phyloP scores from a whole-genome alignment of 2,797 vertebrate species.

The Scleropages formosus region DNA sequence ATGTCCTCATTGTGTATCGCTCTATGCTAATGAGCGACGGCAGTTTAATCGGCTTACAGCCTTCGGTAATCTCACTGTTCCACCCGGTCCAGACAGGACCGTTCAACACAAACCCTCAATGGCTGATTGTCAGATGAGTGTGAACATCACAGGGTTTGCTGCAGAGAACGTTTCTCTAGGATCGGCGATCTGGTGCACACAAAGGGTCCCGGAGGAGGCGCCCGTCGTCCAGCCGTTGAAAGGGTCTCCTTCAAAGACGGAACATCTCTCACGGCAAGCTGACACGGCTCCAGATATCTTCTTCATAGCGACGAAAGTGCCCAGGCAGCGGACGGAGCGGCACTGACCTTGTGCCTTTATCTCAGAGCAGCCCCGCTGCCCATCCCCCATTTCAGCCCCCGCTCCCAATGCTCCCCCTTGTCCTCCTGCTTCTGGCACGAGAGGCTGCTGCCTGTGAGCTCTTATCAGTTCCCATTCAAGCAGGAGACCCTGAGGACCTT shows the following conservation, averaged over 20 bases:
- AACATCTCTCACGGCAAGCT: background rate
- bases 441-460: no score
- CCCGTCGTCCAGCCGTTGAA: background rate
- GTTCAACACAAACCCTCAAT: background rate
- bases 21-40: background rate
- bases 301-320: background rate
- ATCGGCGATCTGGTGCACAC: background rate
- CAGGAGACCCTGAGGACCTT: background rate
- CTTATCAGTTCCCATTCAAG: no score
- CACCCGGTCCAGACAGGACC: background rate
- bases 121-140: background rate
- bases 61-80: background rate
- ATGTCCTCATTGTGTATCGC: background rate
- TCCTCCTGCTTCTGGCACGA: no score
- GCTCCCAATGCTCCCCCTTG: no score
- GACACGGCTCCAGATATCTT: background rate
- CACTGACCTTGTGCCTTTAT: background rate
- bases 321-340: background rate
- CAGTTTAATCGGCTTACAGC: slow-evolving; percentile 14
- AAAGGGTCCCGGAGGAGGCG: background rate
- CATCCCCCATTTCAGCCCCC: background rate
- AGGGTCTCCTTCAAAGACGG: background rate
- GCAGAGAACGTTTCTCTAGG: background rate
- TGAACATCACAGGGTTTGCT: no score
- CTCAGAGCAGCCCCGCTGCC: background rate